Conservation (phyloP, 1,140 invertebrate species). For the Samia ricini region DNA sequence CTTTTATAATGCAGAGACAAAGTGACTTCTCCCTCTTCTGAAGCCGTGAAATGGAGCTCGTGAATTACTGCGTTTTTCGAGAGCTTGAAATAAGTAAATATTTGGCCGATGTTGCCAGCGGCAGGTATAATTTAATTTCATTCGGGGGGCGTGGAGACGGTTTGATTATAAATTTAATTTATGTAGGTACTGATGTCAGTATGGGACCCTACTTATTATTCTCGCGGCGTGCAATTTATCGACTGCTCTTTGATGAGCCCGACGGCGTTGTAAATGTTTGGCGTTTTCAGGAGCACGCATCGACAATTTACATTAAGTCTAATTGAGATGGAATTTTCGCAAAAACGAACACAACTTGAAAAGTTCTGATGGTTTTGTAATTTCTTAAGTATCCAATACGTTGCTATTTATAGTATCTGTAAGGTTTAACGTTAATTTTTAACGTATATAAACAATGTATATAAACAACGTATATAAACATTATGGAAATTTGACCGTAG, state of each 20-base stretch:
- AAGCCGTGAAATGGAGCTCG: conserved; percentile 35
- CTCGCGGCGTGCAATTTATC: conserved; percentile 54
- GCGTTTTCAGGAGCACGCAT: not conserved
- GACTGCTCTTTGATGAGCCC: conserved; percentile 42
- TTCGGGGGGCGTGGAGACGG: conserved; percentile 41
- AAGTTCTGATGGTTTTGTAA: not conserved
- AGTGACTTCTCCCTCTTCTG: conserved; percentile 25
- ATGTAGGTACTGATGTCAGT: conserved; percentile 54
- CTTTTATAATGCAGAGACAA: conserved; percentile 25
- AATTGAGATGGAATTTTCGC: conserved; percentile 1
- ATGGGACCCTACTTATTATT: conserved; percentile 48
- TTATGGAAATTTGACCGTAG: too few relatives aligned
- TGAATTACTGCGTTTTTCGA: conserved; percentile 48
- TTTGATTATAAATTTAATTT: conserved; percentile 74
- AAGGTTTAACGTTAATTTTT: not conserved
- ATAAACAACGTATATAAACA: too few relatives aligned
- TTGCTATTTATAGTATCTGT: not conserved
- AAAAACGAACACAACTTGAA: not conserved
- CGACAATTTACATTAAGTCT: not conserved
- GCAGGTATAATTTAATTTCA: conserved; percentile 68
- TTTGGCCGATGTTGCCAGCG: conserved; percentile 50
- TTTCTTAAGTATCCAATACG: not conserved
- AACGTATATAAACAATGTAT: too few relatives aligned
- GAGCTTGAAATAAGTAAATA: conserved; percentile 57
- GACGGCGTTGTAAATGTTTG: conserved; percentile 6